Base-by-base conservation (phyloP, 2,797 vertebrate species). In the Pygocentrus nattereri region DNA sequence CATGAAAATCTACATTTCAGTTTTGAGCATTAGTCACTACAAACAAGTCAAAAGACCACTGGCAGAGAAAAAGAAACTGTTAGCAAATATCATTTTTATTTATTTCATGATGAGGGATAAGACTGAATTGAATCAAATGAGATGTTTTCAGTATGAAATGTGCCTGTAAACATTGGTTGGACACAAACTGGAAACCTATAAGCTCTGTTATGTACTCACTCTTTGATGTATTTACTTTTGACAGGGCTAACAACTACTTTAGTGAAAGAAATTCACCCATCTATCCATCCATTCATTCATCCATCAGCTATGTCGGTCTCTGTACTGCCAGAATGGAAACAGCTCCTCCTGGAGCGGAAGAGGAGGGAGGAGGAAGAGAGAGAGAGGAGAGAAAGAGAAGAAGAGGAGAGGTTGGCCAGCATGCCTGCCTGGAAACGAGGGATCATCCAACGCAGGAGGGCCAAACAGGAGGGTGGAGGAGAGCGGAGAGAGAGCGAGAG, bases 381-480 rank as follows among this genome's bases (percentile, higher is more conserved):
- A 23, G 95, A 94, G 38, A 93, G 91, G 82, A 92, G 92, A 30
- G 96, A 95, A 70, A 94, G 93, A 76, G 95, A 95, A 16, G 95
- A 96, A 82, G 93, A 95, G 85, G 92, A 96, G 41, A 95, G 96
- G 54, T 91, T 97, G 25, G 95, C 96, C 75, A 96, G 91, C 88
- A 96, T 98, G 94, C 97, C 97, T 0, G 95, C 95, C 27, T 97
- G 97, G 97, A 97, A 97, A 79, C 91, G 96, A 78, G 96, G 95
- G 31, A 95, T 98, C 81, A 95, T 98, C 85, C 95, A 97, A 83
- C 89, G 96, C 25, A 93, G 97, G 56, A 94, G 94, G 27, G 96
- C 95, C 0, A 97, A 95, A 87, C 95, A 95, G 81, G 95, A 94
- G 25, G 81, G 54, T 50, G 64, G 83, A 2, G 88, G 89, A 30